Conservation (phyloP, 2,797 vertebrate genomes). For the Telmatherina bonti region DNA sequence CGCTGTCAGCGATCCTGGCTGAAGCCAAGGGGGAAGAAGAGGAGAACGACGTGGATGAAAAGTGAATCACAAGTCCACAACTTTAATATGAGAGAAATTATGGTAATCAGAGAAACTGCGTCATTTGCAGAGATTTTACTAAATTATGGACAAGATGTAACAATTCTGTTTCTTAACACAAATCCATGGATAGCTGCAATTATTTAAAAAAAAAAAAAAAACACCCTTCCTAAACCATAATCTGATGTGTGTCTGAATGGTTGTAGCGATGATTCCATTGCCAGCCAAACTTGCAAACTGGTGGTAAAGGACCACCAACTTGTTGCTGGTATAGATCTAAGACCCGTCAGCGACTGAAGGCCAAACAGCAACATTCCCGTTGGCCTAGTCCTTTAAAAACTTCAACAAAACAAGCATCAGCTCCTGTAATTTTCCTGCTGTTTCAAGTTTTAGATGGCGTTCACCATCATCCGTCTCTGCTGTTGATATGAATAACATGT, state of each 20-base stretch:
- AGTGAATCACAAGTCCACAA: conserved; percentile 18
- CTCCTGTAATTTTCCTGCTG: neutral
- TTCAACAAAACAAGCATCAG: too few relatives aligned
- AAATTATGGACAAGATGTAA: neutral
- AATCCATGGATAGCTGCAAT: neutral
- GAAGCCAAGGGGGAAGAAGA: conserved; percentile 25
- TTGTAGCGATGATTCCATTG: neutral
- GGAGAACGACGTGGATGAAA: conserved; percentile 26
- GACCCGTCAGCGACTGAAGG: too few relatives aligned
- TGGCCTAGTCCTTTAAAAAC: too few relatives aligned
- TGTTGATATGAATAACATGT: too few relatives aligned
- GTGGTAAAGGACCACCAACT: too few relatives aligned
- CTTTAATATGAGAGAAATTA: conserved; percentile 9
- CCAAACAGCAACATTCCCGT: too few relatives aligned
- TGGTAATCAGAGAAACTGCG: neutral
- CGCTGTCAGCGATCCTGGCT: conserved; percentile 51
- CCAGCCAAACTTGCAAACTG: too few relatives aligned
- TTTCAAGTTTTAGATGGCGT: neutral
- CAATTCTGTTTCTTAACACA: neutral
- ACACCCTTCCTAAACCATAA: too few relatives aligned
- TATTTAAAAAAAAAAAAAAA: neutral
- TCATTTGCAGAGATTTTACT: neutral
- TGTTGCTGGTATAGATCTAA: too few relatives aligned
- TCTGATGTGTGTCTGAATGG: neutral
- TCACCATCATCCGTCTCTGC: neutral